A percentile compares a stretch with the other conserved stretches of the same genome.
phyloP scores from a whole-genome alignment of 2,888 invertebrate genomes.

The Pristionchus maxplancki region DNA sequence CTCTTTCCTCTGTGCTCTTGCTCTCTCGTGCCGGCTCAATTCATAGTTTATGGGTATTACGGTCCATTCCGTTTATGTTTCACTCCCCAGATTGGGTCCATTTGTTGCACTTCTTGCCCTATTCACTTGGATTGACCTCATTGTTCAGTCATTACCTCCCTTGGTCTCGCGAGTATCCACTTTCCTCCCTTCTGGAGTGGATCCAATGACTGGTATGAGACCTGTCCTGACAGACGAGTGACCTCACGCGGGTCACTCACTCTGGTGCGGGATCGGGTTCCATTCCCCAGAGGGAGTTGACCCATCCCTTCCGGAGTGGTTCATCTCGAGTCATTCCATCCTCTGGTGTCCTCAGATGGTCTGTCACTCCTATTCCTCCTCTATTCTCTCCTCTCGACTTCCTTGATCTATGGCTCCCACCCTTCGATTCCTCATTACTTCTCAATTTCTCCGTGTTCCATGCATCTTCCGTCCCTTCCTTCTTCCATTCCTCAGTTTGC shows the following conservation, averaged over 20 bases:
- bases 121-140: background rate
- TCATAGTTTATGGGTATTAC: constrained; percentile 31
- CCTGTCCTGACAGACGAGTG: background rate
- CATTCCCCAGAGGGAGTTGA: background rate
- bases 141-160: background rate
- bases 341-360: background rate
- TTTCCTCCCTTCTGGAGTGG: background rate
- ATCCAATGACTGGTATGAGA: constrained; percentile 22
- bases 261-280: background rate
- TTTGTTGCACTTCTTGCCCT: background rate
- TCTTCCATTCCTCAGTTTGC: background rate
- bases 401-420: background rate
- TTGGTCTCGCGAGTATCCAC: constrained; percentile 3
- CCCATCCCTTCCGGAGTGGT: background rate
- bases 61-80: background rate
- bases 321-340: background rate
- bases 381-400: background rate
- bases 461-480: background rate
- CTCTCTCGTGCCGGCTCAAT: background rate
- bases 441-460: background rate
- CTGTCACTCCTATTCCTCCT: background rate
- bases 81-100: background rate
- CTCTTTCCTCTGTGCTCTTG: background rate
- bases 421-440: background rate
- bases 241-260: background rate